Evolutionary conservation across 2,888 invertebrate genomes (phyloP), one percentile per base, ranked within the genome.

Genomic region (Tetragonula carbonaria): DNA sequence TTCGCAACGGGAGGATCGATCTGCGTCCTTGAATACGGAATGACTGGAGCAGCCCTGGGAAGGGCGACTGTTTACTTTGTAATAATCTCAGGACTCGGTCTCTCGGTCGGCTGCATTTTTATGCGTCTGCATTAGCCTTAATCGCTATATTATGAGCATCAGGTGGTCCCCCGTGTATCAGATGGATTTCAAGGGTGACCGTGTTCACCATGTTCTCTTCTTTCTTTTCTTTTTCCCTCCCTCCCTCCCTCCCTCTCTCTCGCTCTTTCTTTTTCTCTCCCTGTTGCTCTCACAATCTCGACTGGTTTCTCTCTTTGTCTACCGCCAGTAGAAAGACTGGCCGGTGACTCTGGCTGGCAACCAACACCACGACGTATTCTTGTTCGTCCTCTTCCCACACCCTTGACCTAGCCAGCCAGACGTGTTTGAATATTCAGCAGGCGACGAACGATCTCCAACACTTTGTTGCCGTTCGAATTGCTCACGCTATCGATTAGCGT

Each of bases 51-150:
- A 81, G 75, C 89, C 81, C 83, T 76, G 76, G 74, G 77, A 87
- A 86, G 90, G 82, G 86, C 86, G 71, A 80, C 66, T 88, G 88
- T 85, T 89, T 88, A 90, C 88, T 90, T 89, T 87, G 87, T 90
- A 85, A 79, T 84, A 84, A 90, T 89, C 85, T 82, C 87, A 75
- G 74, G 87, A 88, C 79, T 88, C 84, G 89, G 85, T 89, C 87
- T 89, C 87, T 90, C 88, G 88, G 85, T 84, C 87, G 90, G 65
- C 82, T 74, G 90, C 90, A 90, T 89, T 90, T 88, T 87, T 79
- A 89, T 87, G 89, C 82, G 87, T 86, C 86, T 83, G 80, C 88
- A 82, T 90, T 88, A 88, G 81, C 86, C 84, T 87, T 88, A 88
- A 89, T 89, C 90, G 85, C 88, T 84, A 81, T 85, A 89, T 89